These are phyloP conservation scores for Umimayanthus chanpuru DNA, from an alignment of 92 coral and sea anemone species.

Conservation along the genomic window DNA sequence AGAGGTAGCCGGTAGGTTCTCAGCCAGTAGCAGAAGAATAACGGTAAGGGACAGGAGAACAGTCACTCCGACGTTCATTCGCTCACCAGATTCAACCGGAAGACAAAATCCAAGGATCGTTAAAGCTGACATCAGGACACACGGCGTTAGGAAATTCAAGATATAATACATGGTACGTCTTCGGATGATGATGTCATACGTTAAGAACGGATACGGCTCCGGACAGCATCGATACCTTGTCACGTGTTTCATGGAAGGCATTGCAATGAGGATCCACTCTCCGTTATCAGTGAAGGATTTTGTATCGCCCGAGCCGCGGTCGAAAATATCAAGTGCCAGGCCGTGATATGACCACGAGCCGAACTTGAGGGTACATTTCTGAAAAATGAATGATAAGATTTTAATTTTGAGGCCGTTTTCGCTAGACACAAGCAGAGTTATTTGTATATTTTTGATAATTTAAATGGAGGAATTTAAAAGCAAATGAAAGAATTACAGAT, in stretches of 20 bases:
- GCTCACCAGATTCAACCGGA: conserved; percentile 91
- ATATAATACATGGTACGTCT: conserved; percentile 90
- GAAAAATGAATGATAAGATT: not conserved
- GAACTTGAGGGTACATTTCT: conserved; percentile 89
- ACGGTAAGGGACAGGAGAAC: conserved; percentile 84
- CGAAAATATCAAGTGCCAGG: conserved; percentile 71
- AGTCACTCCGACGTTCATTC: conserved; percentile 92
- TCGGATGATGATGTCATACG: conserved; percentile 76
- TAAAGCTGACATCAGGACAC: conserved; percentile 85
- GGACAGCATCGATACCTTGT: conserved; percentile 88
- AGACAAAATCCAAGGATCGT: conserved; percentile 84
- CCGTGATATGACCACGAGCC: conserved; percentile 96
- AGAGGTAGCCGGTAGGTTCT: conserved; percentile 93
- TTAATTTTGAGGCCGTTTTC: not conserved
- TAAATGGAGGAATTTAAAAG: too few relatives aligned
- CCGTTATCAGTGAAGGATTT: conserved; percentile 84
- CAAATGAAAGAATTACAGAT: too few relatives aligned
- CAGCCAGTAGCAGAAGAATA: conserved; percentile 80
- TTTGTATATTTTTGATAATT: too few relatives aligned
- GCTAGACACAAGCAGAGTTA: too few relatives aligned
- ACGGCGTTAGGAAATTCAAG: conserved; percentile 83
- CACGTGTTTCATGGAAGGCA: conserved; percentile 77
- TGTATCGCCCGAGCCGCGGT: conserved; percentile 83
- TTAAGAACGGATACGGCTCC: conserved; percentile 80
- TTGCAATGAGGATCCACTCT: conserved; percentile 75